Conservation (phyloP, 2,888 invertebrate genomes). For the Nomada goodeniana region DNA sequence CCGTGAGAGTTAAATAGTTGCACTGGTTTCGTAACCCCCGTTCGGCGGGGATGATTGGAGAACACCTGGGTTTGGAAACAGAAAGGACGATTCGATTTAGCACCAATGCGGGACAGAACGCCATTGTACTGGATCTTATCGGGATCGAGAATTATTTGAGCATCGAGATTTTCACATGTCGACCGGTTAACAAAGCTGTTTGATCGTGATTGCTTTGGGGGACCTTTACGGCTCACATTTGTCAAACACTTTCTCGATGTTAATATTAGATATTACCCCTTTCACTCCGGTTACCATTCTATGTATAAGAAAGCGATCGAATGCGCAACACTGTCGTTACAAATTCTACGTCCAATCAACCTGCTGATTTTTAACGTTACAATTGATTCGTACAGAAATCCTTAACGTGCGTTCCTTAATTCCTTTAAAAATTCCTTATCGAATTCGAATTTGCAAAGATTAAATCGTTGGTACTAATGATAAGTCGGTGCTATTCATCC, state of each 20-base stretch:
- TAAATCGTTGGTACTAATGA: too few species aligned
- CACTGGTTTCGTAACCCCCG: constrained; percentile 33
- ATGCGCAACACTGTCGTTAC: not conserved
- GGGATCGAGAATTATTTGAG: constrained; percentile 31
- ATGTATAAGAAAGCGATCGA: not conserved
- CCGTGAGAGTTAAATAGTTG: constrained; percentile 47
- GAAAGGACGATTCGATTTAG: constrained; percentile 53
- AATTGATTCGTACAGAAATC: too few species aligned
- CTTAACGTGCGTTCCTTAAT: too few species aligned
- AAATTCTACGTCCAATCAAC: not conserved
- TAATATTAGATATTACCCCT: not conserved
- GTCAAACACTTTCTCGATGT: not conserved
- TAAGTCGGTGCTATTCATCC: too few species aligned
- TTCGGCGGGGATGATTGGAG: constrained; percentile 13
- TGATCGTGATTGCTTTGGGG: not conserved
- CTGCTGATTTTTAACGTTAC: not conserved
- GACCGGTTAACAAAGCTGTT: not conserved
- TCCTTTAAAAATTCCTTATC: too few species aligned
- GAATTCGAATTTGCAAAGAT: not conserved
- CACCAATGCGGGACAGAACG: constrained; percentile 39
- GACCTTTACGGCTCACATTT: not conserved
- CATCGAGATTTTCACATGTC: constrained; percentile 36
- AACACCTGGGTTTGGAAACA: constrained; percentile 51
- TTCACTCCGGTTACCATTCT: not conserved
- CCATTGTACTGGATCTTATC: constrained; percentile 46